phyloP scores from a whole-genome alignment of 2,113 vertebrate species.

The Chrysochloris asiatica region DNA sequence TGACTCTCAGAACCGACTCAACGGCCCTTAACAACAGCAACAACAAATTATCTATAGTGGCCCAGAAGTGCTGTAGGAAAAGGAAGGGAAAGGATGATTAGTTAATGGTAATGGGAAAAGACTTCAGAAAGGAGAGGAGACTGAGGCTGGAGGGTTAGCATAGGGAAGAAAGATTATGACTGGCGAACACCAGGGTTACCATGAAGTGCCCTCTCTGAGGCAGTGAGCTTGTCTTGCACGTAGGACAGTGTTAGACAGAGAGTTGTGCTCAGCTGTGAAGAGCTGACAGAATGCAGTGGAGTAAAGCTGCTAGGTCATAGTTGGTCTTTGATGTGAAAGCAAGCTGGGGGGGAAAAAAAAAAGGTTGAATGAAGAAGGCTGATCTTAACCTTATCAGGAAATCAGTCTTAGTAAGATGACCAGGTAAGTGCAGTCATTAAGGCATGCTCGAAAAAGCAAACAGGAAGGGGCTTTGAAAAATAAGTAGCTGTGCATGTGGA shows the following conservation, averaged over 20 bases:
- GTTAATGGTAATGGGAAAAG: not conserved
- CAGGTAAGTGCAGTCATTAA: not conserved
- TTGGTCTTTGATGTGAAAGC: not conserved
- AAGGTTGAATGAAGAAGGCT: not conserved
- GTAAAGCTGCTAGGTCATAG: not conserved
- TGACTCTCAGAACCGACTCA: too few species aligned
- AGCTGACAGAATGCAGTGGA: not conserved
- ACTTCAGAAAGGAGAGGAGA: not conserved
- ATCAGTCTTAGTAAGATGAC: not conserved
- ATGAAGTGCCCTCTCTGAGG: rapidly evolving
- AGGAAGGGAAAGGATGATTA: not conserved
- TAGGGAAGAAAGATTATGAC: not conserved
- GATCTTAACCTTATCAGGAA: not conserved
- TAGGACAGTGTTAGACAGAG: not conserved
- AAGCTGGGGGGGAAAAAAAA: not conserved
- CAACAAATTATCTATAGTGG: too few species aligned
- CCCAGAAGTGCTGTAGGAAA: not conserved
- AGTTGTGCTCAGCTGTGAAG: not conserved
- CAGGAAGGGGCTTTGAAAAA: not conserved
- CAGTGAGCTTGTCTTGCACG: not conserved
- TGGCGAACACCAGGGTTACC: rapidly evolving
- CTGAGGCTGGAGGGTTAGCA: not conserved
- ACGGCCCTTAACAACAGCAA: too few species aligned
- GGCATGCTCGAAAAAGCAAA: not conserved
- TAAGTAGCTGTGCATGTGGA: too few species aligned